Evolutionary conservation across 2,797 vertebrate genomes (phyloP).

Genomic region (Artibeus lituratus): DNA sequence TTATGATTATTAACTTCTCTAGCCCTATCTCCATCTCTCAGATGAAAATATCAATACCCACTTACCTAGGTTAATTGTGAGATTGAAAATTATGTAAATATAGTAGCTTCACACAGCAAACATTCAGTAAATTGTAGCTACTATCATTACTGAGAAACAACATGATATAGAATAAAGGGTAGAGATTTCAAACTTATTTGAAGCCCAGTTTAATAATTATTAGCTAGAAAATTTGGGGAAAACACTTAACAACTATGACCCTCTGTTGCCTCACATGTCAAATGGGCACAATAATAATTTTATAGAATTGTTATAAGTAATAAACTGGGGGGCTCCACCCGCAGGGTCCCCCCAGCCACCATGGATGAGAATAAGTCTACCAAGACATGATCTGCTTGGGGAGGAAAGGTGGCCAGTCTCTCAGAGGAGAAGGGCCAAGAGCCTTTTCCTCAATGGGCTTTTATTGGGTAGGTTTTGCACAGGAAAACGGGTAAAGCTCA

Average conservation of each 20-base stretch:
- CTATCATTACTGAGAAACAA: not conserved
- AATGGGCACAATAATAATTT: not conserved
- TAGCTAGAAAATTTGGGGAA: not conserved
- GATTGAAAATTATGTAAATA: not conserved
- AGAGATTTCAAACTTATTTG: not conserved
- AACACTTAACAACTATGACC: not conserved
- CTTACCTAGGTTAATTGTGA: not conserved
- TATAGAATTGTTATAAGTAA: not conserved
- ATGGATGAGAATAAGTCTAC: too few relatives aligned
- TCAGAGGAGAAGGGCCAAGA: too few relatives aligned
- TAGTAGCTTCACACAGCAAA: not conserved
- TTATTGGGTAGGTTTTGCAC: too few relatives aligned
- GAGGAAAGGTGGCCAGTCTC: too few relatives aligned
- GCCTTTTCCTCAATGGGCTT: too few relatives aligned
- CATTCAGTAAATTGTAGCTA: not conserved
- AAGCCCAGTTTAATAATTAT: not conserved
- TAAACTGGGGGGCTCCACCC: not conserved
- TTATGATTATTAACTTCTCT: not conserved
- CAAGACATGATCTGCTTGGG: too few relatives aligned
- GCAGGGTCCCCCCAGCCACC: too few relatives aligned
- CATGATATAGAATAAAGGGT: not conserved
- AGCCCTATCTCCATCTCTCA: not conserved
- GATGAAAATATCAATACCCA: not conserved
- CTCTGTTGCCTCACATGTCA: not conserved
- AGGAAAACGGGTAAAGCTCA: too few relatives aligned